Evolutionary conservation across 2,888 invertebrate species (phyloP), one percentile per base, ranked within the genome.

Genomic region (Drosophila anomalata): DNA sequence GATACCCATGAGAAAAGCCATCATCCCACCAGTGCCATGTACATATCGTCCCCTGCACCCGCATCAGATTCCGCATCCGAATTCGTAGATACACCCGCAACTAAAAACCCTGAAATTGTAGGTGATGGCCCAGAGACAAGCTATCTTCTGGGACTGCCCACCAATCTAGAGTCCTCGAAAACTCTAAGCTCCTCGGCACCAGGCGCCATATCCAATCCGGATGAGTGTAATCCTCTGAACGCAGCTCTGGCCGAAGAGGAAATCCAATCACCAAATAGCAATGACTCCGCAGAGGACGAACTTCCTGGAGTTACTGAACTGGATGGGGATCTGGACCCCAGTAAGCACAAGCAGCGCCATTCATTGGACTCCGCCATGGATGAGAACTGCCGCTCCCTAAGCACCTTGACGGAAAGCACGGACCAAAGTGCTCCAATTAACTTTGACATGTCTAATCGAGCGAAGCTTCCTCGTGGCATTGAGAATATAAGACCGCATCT

Each of bases 401-500:
- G 97, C 89, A 96, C 96, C 78, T 93, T 97, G 70, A 97, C 97
- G 0, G 97, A 97, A 90, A 97, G 97, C 90, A 97, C 97, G 0
- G 97, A 97, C 87, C 97, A 97, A 89, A 96, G 96, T 86, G 97
- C 96, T 42, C 97, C 97, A 0, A 95, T 97, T 75, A 96, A 97
- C 91, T 97, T 98, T 89, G 97, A 98, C 89, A 95, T 97, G 95
- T 97, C 97, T 65, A 98, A 98, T 91, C 94, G 97, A 89, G 97
- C 99, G 0, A 98, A 98, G 91, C 93, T 99, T 48, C 99, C 99
- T 0, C 94, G 98, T 57, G 99, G 99, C 52, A 98, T 99, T 79
- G 97, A 98, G 88, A 98, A 98, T 91, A 98, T 99, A 80, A 94
- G 98, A 0, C 98, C 98, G 0, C 99, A 99, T 92, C 95, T 99